These are phyloP conservation scores for Blastobasis lacticolella DNA, from an alignment of 2,888 invertebrate genomes.

Conservation along the genomic window DNA sequence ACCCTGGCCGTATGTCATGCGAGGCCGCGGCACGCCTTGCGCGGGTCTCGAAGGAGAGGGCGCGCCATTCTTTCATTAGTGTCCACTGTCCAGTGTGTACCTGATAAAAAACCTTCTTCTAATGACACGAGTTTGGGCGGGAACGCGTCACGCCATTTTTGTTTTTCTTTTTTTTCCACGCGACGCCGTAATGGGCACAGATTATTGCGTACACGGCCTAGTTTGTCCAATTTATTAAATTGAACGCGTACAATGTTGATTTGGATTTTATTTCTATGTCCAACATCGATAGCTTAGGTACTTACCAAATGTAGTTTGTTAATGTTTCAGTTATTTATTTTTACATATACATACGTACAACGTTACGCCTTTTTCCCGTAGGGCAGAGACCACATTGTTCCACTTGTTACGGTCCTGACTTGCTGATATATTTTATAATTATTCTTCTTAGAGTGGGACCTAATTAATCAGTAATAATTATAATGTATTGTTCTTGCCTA, in stretches of 20 bases:
- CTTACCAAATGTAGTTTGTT: too few relatives aligned
- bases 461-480: not conserved
- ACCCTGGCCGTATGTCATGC: conserved; percentile 31
- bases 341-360: too few relatives aligned
- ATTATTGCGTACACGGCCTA: not conserved
- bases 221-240: too few relatives aligned
- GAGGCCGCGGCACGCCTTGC: conserved; percentile 45
- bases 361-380: too few relatives aligned
- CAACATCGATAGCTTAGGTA: too few relatives aligned
- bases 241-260: too few relatives aligned
- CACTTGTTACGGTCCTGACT: too few relatives aligned
- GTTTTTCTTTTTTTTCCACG: conserved; percentile 31
- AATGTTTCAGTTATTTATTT: not conserved
- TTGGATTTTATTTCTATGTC: too few relatives aligned
- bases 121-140: conserved; percentile 61
- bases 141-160: conserved; percentile 57
- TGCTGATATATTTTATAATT: not conserved
- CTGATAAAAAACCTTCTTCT: conserved; percentile 58
- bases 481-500: conserved; percentile 32
- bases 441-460: conserved; percentile 4
- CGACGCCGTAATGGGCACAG: conserved; percentile 5
- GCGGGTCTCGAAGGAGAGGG: conserved; percentile 68
- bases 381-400: too few relatives aligned
- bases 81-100: conserved; percentile 21
- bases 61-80: conserved; percentile 63